phyloP scores from a whole-genome alignment of 1,140 invertebrate species.

The Mamestra configurata region DNA sequence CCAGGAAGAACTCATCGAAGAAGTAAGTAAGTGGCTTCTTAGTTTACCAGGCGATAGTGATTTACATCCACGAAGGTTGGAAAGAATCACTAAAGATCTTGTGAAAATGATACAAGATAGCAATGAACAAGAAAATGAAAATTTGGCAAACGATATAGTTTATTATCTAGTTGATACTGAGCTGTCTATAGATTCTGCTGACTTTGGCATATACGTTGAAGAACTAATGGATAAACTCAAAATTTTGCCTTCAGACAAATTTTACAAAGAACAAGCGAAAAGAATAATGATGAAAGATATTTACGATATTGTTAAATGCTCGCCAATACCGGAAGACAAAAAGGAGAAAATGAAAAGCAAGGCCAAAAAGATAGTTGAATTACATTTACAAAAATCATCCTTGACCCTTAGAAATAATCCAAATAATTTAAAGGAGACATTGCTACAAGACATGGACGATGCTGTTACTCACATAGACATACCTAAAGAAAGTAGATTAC shows the following conservation, averaged over 20 bases:
- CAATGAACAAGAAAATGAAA: not conserved
- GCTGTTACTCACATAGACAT: not conserved
- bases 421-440: not conserved
- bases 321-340: not conserved
- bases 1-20: slow-evolving; percentile 13
- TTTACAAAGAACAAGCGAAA: not conserved
- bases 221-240: not conserved
- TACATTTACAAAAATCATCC: not conserved
- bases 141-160: not conserved
- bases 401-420: not conserved
- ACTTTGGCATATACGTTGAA: not conserved
- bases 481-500: not conserved
- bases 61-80: slow-evolving; percentile 17
- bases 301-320: not conserved
- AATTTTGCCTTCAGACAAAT: not conserved
- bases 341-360: not conserved
- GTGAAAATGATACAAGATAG: slow-evolving; percentile 12
- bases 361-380: not conserved
- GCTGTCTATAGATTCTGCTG: not conserved
- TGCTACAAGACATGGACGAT: not conserved
- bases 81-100: slow-evolving; percentile 37
- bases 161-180: not conserved
- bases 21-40: slow-evolving; percentile 40
- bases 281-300: not conserved
- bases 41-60: slow-evolving; percentile 33